These are phyloP conservation scores for Helicolenus hilgendorfi DNA, from an alignment of 2,797 vertebrate species.

Conservation along the genomic window DNA sequence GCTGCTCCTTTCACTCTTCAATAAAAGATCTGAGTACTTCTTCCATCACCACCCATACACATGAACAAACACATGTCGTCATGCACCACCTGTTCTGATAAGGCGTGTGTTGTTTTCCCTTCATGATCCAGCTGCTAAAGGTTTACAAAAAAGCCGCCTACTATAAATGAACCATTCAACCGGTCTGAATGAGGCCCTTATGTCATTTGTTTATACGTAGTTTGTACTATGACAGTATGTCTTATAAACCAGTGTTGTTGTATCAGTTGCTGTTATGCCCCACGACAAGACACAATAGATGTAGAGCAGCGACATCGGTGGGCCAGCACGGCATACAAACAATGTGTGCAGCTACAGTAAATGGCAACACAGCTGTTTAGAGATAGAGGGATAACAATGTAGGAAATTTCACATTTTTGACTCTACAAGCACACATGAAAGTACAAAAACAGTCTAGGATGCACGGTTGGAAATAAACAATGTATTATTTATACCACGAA, in stretches of 20 bases:
- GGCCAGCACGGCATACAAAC: slow-evolving; percentile 21
- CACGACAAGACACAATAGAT: slow-evolving; percentile 32
- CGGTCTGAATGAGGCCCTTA: slow-evolving; percentile 23
- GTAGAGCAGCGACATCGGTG: not conserved
- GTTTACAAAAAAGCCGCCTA: slow-evolving; percentile 7
- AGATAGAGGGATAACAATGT: slow-evolving; percentile 27
- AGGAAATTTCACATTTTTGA: slow-evolving; percentile 18
- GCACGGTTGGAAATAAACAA: slow-evolving; percentile 50
- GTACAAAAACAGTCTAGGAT: not conserved
- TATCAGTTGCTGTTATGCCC: slow-evolving; percentile 22
- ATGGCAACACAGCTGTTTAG: slow-evolving; percentile 10
- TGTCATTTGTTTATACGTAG: slow-evolving; percentile 2
- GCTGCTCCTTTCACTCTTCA: not conserved
- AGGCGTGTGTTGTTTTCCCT: slow-evolving; percentile 8
- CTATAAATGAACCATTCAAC: slow-evolving; percentile 39
- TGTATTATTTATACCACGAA: slow-evolving; percentile 68
- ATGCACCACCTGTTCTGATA: slow-evolving; percentile 52
- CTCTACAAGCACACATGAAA: slow-evolving; percentile 9
- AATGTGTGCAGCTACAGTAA: slow-evolving; percentile 1
- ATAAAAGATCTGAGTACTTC: not conserved
- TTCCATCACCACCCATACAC: not conserved
- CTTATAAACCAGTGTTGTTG: slow-evolving; percentile 6
- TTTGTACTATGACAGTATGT: slow-evolving; percentile 36
- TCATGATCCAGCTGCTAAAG: slow-evolving; percentile 16
- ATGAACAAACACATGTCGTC: slow-evolving; percentile 28